Evolutionary conservation across 2,797 vertebrate species (phyloP), one percentile per base, ranked within the genome.

Genomic region (Peromyscus aztecus): DNA sequence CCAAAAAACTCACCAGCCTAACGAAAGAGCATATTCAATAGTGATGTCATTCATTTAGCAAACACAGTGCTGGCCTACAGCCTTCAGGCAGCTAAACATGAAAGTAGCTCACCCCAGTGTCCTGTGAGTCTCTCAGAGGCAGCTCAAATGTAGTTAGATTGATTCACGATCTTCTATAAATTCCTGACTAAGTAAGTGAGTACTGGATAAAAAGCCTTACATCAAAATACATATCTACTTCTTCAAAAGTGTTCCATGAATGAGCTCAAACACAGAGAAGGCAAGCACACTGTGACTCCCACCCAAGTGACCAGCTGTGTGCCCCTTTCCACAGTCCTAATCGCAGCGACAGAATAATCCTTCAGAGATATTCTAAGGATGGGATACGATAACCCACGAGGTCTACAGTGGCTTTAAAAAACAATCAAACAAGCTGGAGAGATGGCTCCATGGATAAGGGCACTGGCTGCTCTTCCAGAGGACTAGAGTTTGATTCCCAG

Each of bases 1-100:
- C 99, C 97, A 99, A 98, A 97, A 99, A 99, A 98, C 98, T 99
- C 92, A 99, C 98, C 98, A 99, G 98, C 98, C 99, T 99, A 97
- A 81, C 46, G 75, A 90, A 63, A 89, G 67, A 95, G 61, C 52
- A 92, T 0, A 81, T 31, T 63, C 12, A 71, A 37, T 9, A 55
- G 12, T 17, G 73, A 76, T 94, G 34, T 34, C 80, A 65, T 40
- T 71, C 19, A 46, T 57, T 59, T n/a, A 83, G 57, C 40, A 85
- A 24, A 67, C 27, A 13, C 3, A 0, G 7, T 0, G 13, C 27
- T 0, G 6, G 19, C 31, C 76, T 2, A n/a, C 1, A 4, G 0
- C 10, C 4, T 29, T 13, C 69, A 10, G n/a, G 1, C 24, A 65
- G 31, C 17, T 8, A 6, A 34, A 40, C 34, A 29, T 1, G 23